Evolutionary conservation across 2,113 vertebrate genomes (phyloP), one percentile per base, ranked within the genome.

Genomic region (Aegotheles bennettii): DNA sequence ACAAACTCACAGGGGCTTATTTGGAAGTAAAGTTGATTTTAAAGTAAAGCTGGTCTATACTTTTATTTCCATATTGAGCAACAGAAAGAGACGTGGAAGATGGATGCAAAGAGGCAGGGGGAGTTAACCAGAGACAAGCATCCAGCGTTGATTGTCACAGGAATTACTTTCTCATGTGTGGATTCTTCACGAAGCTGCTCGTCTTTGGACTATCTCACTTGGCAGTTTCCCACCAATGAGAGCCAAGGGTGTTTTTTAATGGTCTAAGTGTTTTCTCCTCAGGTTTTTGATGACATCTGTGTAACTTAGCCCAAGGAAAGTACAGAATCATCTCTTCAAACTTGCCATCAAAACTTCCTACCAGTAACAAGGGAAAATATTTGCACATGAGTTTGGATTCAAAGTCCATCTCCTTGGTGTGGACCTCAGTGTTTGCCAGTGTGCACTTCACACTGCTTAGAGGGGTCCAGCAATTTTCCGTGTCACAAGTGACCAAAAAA

Each of bases 371-470:
- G 33, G 79, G 36, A 56, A 36, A 64, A 23, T 18, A 50, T 2
- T 25, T 56, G 7, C 17, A 14, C 2, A 2, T 1, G 5, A 16
- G n/a, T 10, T 25, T 64, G 60, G 14, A 50, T 59, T 87, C 43
- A 47, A 77, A 80, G 31, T 28, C 31, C 40, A 16, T 29, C 6
- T 82, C 18, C 53, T 38, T 19, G 31, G 4, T 21, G 26, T 13
- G 16, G 8, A 69, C 42, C 16, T 21, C 13, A 53, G 16, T 0
- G 0, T 51, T 70, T 48, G 33, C 35, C 48, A 33, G 19, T 6
- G 3, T 31, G 12, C 29, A 4, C 9, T 89, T 84, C 14, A 43
- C 15, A 11, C 31, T 35, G 0, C n/a, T 75, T n/a, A 51, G 11
- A 85, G 17, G 9, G 1, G 6, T 69, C 26, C 43, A 68, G 70